Evolutionary conservation across 2,113 vertebrate species (phyloP).

Genomic region (Eurystomus gularis): DNA sequence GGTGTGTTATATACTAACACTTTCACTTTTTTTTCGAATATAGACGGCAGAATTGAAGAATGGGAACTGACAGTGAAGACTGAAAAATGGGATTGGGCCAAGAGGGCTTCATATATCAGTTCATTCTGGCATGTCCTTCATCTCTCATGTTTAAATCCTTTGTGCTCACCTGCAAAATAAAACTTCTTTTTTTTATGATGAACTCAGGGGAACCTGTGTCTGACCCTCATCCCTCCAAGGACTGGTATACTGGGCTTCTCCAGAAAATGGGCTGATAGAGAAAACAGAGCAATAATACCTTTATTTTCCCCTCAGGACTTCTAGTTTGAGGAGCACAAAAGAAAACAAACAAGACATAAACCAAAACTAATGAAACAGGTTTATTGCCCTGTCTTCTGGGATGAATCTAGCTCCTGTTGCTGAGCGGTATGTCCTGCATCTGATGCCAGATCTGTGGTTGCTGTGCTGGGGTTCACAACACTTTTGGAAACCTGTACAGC

Average conservation of each 20-base stretch:
- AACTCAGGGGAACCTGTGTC: background rate
- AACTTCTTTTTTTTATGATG: background rate
- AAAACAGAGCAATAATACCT: background rate
- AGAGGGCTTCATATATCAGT: background rate
- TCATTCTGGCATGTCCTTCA: background rate
- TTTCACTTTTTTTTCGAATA: background rate
- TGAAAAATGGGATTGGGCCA: background rate
- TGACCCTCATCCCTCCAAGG: background rate
- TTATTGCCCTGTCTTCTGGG: background rate
- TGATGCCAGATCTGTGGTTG: background rate
- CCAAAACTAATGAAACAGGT: background rate
- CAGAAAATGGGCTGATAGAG: background rate
- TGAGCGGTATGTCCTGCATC: background rate
- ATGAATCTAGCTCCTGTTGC: background rate
- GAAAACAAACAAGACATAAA: background rate
- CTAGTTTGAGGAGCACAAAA: background rate
- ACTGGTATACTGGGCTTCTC: background rate
- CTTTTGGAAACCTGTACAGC: background rate
- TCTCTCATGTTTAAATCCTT: background rate
- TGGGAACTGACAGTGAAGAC: background rate
- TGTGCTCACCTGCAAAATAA: background rate
- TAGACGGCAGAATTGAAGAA: background rate
- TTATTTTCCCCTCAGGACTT: background rate
- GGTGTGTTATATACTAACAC: background rate
- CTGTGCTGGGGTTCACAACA: background rate